A percentile compares a stretch with the other conserved stretches of the same genome.
These are phyloP conservation scores for Momotus momota DNA, from an alignment of 2,797 vertebrate species.

Conservation along the genomic window DNA sequence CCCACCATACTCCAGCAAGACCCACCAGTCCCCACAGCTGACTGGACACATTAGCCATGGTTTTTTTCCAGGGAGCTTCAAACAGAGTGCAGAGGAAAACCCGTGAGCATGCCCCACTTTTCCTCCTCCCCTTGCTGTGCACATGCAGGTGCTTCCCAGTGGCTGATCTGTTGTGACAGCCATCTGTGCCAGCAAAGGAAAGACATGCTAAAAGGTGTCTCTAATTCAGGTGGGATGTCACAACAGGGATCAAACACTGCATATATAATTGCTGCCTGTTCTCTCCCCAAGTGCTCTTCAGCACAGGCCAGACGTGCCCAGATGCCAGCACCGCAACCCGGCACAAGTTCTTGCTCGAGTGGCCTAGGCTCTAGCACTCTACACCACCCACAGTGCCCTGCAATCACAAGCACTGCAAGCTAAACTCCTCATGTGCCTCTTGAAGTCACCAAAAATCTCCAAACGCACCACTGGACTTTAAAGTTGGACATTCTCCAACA, in stretches of 20 bases:
- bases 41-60: accelerated
- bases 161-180: neutral
- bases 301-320: neutral
- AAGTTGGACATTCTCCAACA: neutral
- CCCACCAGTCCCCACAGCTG: neutral
- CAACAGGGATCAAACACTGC: neutral
- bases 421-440: neutral
- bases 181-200: neutral
- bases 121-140: neutral
- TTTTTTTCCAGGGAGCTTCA: neutral
- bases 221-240: neutral
- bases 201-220: neutral
- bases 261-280: neutral
- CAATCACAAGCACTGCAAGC: neutral
- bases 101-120: neutral
- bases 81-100: neutral
- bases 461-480: neutral
- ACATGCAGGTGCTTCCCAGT: neutral
- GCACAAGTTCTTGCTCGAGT: neutral
- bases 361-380: accelerated
- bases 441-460: neutral
- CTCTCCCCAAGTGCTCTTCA: neutral
- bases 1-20: neutral
- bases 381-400: neutral
- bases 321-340: accelerated